Base-by-base conservation (phyloP, 1,140 invertebrate genomes). In the Papilio glaucus region DNA sequence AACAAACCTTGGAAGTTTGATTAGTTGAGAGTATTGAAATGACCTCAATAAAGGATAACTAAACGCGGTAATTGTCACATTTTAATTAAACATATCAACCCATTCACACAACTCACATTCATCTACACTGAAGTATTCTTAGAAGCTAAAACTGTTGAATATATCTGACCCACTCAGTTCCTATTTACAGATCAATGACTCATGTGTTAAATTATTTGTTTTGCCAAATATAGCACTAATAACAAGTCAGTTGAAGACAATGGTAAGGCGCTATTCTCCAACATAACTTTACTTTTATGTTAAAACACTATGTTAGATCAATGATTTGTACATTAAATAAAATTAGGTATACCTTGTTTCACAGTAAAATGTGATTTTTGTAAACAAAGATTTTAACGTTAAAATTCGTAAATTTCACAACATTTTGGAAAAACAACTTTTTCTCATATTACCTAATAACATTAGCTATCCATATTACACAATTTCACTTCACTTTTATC, bases 151-250 rank as follows among this genome's bases (percentile, higher is more conserved):
- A 15, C 6, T 33, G 29, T 33, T 33, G 29, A 33, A 33, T 33
- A n/a, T 61, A 61, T 61, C n/a, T 37, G 29, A 61, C n/a, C 60
- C 26, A 37, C 62, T 65, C 62, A 5, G 15, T 38, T 63, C 8
- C 62, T 65, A 65, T 65, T 62, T 65, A 65, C 1, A 65, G 62
- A 37, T 7, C 15, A 33, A 5, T 65, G 62, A 65, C 37, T 65
- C 62, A 65, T 39, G 26, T 0, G n/a, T 65, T 65, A 65, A 65
- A 18, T 65, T 65, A 65, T 65, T 65, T 37, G 62, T 65, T 38
- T 57, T 37, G 62, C 62, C 62, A 65, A 65, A 65, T 65, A 65
- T 65, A 65, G 61, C 33, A 38, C 13, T 63, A 33, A 33, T 63
- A 29, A 38, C 60, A n/a, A n/a, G n/a, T 29, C 21, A 13, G 8